A percentile compares a stretch with the other conserved stretches of the same genome.
Evolutionary conservation across 2,113 vertebrate genomes (phyloP).

Genomic region (Corythornis madagascariensis): DNA sequence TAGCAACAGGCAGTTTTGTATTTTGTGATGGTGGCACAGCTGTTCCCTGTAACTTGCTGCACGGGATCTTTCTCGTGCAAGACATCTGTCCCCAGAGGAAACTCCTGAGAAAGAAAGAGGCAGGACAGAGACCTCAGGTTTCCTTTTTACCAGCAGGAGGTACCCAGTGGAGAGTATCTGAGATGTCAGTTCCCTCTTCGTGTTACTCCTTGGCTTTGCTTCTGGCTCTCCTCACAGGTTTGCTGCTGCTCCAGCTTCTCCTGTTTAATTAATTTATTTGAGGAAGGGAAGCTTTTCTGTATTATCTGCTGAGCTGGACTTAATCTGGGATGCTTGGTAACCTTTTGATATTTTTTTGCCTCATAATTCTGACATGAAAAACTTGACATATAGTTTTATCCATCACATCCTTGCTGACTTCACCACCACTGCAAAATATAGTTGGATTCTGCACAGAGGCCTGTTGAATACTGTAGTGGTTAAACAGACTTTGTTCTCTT

Average conservation of each 20-base stretch:
- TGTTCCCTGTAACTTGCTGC: constrained; percentile 1
- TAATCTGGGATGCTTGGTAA: neutral
- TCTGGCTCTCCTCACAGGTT: neutral
- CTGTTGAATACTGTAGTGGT: neutral
- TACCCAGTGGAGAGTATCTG: neutral
- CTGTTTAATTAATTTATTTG: neutral
- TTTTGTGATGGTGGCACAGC: constrained; percentile 1
- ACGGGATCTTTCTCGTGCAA: neutral
- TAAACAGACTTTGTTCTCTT: neutral
- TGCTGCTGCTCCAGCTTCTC: neutral
- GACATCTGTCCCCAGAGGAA: neutral
- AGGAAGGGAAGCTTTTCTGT: neutral
- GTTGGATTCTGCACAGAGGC: neutral
- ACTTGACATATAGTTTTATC: neutral
- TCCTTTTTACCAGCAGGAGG: neutral
- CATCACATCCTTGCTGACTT: neutral
- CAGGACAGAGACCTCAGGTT: neutral
- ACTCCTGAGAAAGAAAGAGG: neutral
- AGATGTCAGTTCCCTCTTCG: neutral
- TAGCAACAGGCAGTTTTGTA: neutral
- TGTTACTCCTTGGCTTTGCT: neutral
- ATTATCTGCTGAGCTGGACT: neutral
- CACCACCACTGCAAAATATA: neutral
- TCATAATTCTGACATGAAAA: neutral
- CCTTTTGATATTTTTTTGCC: neutral